Conservation (phyloP, 2,113 vertebrate species). For the Neogale vison region DNA sequence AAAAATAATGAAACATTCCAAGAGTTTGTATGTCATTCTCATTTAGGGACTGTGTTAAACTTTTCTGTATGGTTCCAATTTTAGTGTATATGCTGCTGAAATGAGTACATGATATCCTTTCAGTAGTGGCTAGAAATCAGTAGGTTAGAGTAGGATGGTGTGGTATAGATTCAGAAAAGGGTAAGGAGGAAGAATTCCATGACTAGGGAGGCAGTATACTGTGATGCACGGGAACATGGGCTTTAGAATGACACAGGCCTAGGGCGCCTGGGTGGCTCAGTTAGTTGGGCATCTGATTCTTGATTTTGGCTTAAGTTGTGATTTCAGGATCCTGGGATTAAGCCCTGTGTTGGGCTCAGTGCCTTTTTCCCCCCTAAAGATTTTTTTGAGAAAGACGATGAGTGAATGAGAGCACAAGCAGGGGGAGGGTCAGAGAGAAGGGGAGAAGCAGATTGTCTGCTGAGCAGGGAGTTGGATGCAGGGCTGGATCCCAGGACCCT, state of each 20-base stretch:
- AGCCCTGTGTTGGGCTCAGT: not conserved
- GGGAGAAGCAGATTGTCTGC: not conserved
- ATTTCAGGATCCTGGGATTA: not conserved
- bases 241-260: not conserved
- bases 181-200: not conserved
- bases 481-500: not conserved
- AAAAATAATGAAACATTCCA: not conserved
- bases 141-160: not conserved
- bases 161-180: not conserved
- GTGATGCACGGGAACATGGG: not conserved
- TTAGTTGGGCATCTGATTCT: not conserved
- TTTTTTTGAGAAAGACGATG: too few relatives aligned
- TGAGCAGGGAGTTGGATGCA: not conserved
- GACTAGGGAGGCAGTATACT: not conserved
- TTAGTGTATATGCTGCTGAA: not conserved
- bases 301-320: not conserved
- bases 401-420: not conserved
- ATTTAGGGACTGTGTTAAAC: not conserved
- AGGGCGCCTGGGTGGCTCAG: not conserved
- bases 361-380: not conserved
- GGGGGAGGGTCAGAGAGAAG: not conserved
- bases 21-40: not conserved
- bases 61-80: not conserved
- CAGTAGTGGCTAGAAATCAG: not conserved
- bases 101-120: not conserved